phyloP scores from a whole-genome alignment of 2,113 vertebrate species.

The Cephalophus harveyi region DNA sequence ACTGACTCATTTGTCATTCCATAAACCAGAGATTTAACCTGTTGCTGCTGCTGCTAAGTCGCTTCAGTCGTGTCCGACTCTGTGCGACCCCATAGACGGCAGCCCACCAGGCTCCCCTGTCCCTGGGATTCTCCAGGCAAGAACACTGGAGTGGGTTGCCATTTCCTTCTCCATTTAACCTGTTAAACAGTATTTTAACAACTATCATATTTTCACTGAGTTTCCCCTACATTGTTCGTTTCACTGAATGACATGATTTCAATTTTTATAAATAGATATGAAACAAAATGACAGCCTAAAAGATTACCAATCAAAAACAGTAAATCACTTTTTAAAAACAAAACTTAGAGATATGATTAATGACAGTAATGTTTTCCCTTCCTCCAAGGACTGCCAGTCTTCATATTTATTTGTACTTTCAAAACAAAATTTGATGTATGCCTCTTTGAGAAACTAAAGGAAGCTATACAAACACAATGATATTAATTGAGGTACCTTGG shows the following conservation, averaged over 20 bases:
- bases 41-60: too few species aligned
- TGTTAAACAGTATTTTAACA: background rate
- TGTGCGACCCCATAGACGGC: too few species aligned
- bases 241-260: background rate
- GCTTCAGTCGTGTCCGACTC: too few species aligned
- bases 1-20: background rate
- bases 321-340: background rate
- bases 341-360: background rate
- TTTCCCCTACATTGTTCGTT: background rate
- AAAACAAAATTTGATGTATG: background rate
- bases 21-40: background rate
- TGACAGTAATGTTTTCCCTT: background rate
- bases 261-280: background rate
- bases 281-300: background rate
- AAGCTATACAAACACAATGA: background rate
- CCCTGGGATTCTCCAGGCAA: too few species aligned
- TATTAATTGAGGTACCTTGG: background rate
- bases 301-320: background rate
- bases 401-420: background rate
- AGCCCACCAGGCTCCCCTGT: too few species aligned
- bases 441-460: constrained; percentile 12
- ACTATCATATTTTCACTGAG: background rate
- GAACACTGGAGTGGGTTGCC: too few species aligned
- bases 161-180: too few species aligned
- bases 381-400: background rate